Conservation (phyloP, 1,140 invertebrate genomes). For the Centruroides sculpturatus region DNA sequence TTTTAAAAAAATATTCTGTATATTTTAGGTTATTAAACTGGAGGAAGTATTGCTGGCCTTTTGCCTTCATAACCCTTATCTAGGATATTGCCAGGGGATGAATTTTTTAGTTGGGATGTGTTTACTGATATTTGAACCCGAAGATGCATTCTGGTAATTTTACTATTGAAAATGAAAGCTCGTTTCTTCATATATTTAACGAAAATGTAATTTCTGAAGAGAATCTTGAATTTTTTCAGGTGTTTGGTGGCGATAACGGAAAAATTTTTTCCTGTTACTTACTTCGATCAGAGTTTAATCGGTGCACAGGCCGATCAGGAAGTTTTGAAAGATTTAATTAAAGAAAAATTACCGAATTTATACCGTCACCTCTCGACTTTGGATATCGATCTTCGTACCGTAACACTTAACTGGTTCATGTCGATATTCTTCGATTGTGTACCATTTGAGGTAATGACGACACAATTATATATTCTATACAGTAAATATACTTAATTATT, state of each 20-base stretch:
- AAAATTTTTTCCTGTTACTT: slow-evolving; percentile 36
- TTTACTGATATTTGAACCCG: slow-evolving; percentile 39
- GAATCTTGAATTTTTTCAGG: neutral
- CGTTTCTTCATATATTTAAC: too few species aligned
- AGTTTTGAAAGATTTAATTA: slow-evolving; percentile 32
- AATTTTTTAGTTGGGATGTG: slow-evolving; percentile 41
- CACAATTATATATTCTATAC: too few species aligned
- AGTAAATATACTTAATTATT: too few species aligned
- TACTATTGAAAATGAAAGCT: neutral
- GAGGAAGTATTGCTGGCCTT: slow-evolving; percentile 34
- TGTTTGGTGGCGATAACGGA: slow-evolving; percentile 41
- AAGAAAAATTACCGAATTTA: slow-evolving; percentile 37
- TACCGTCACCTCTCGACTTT: slow-evolving; percentile 31
- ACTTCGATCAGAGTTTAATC: slow-evolving; percentile 23
- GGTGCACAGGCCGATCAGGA: slow-evolving; percentile 42
- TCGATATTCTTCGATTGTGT: slow-evolving; percentile 42
- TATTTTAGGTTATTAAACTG: slow-evolving; percentile 18
- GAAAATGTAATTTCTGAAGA: too few species aligned
- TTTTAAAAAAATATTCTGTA: too few species aligned
- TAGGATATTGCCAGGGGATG: slow-evolving; percentile 42
- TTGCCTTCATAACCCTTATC: slow-evolving; percentile 33
- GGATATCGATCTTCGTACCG: slow-evolving; percentile 35
- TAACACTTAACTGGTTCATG: slow-evolving; percentile 41
- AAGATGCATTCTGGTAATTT: slow-evolving; percentile 40
- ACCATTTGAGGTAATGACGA: slow-evolving; percentile 27